phyloP scores from a whole-genome alignment of 1,140 invertebrate species.

The Camponotus floridanus region DNA sequence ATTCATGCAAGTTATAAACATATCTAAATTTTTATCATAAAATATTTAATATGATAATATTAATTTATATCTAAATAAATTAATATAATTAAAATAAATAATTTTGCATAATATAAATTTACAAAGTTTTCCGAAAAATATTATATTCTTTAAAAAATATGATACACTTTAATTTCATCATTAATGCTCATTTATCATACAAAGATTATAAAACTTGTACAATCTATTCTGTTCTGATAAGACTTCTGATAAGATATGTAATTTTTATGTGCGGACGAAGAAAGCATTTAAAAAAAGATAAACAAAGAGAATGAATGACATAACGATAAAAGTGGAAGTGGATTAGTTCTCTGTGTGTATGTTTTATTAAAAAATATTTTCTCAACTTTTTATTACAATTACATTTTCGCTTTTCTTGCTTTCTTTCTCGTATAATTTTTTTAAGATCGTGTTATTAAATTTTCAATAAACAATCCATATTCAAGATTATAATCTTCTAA shows the following conservation, averaged over 20 bases:
- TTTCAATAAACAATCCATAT: not conserved
- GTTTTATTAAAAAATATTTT: not conserved
- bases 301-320: not conserved
- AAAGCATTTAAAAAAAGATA: not conserved
- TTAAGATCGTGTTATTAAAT: not conserved
- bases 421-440: not conserved
- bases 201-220: conserved; percentile 1
- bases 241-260: not conserved
- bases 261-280: too few species aligned
- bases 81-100: not conserved
- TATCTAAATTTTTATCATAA: not conserved
- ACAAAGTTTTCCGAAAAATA: not conserved
- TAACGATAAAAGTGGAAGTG: not conserved
- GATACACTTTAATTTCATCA: not conserved
- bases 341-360: not conserved
- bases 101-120: not conserved
- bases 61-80: not conserved
- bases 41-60: not conserved
- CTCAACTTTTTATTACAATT: not conserved
- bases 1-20: not conserved
- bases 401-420: not conserved
- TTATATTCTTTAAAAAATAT: not conserved
- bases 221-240: not conserved
- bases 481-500: not conserved
- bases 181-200: not conserved